phyloP scores from a whole-genome alignment of 2,113 vertebrate species.

The Rhinoptilus africanus region DNA sequence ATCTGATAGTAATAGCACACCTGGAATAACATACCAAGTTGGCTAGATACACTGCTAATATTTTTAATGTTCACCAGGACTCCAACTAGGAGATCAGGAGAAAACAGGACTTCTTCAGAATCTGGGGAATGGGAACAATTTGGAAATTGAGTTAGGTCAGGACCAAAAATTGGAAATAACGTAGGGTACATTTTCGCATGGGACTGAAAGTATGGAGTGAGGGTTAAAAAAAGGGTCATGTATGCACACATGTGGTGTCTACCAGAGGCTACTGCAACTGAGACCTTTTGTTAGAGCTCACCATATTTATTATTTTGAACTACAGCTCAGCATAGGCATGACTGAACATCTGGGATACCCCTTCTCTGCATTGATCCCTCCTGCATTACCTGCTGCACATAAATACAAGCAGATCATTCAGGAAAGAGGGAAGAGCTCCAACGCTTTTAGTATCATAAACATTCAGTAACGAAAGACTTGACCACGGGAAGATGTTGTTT shows the following conservation, averaged over 20 bases:
- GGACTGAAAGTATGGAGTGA: neutral
- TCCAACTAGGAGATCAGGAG: neutral
- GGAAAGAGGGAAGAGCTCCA: neutral
- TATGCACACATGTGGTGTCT: neutral
- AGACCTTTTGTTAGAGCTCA: neutral
- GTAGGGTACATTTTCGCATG: neutral
- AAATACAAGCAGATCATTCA: neutral
- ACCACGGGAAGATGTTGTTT: neutral
- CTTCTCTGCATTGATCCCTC: neutral
- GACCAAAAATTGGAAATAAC: neutral
- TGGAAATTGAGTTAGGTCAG: neutral
- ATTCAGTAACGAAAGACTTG: neutral
- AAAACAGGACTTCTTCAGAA: neutral
- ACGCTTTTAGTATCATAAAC: neutral
- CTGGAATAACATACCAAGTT: neutral
- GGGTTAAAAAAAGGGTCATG: neutral
- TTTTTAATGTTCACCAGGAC: neutral
- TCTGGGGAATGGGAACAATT: neutral
- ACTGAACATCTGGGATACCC: neutral
- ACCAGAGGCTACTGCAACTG: neutral
- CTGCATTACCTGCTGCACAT: neutral
- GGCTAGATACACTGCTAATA: neutral
- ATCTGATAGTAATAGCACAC: neutral
- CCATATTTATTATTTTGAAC: neutral
- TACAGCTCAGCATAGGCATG: neutral